These are phyloP conservation scores for Ginglymostoma cirratum DNA, from an alignment of 2,113 vertebrate genomes.

Conservation along the genomic window DNA sequence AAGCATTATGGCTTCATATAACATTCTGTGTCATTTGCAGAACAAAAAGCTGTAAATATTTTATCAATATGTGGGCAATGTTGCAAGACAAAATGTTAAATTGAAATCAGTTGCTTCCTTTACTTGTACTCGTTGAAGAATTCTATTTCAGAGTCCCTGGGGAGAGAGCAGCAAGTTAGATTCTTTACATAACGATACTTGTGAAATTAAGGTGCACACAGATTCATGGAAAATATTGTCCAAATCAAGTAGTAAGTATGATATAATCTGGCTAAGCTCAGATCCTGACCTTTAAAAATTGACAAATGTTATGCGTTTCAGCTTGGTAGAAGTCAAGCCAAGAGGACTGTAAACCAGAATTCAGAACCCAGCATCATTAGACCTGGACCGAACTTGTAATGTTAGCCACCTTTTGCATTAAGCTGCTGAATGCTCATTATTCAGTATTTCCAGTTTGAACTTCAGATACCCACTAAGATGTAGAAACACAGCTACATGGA, in stretches of 20 bases:
- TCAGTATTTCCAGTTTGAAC: not conserved
- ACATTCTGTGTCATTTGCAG: constrained; percentile 30
- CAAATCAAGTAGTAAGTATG: not conserved
- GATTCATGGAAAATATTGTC: not conserved
- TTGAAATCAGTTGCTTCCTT: constrained; percentile 18
- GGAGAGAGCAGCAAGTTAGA: constrained; percentile 27
- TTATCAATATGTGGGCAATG: constrained; percentile 15
- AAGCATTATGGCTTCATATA: constrained; percentile 36
- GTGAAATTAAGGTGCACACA: constrained; percentile 8
- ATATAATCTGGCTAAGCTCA: not conserved
- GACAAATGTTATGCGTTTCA: not conserved
- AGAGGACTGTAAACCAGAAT: not conserved
- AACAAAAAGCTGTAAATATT: constrained; percentile 38
- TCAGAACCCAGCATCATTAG: not conserved
- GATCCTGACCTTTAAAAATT: not conserved
- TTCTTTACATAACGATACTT: constrained; percentile 15
- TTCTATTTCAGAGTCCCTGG: constrained; percentile 7
- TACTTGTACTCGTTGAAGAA: constrained; percentile 16
- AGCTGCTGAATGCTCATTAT: not conserved
- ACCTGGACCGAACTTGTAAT: not conserved
- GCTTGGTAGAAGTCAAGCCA: not conserved
- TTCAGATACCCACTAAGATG: not conserved
- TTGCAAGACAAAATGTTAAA: constrained; percentile 29
- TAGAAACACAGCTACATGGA: not conserved
- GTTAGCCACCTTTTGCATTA: not conserved